Percentiles rank a stretch among this genome's conserved stretches.
Evolutionary conservation across 2,113 vertebrate genomes (phyloP).

Genomic region (Zapus hudsonius): DNA sequence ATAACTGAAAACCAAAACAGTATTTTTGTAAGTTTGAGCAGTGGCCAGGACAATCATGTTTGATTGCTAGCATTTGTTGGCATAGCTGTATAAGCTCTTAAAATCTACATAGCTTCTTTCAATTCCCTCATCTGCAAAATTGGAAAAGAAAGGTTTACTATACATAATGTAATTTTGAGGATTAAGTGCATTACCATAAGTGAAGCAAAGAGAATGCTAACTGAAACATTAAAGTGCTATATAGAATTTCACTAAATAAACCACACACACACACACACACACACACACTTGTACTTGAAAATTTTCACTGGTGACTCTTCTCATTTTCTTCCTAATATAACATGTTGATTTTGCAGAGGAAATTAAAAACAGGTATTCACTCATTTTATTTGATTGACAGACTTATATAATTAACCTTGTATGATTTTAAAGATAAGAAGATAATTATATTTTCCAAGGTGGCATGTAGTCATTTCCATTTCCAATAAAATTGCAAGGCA

Average conservation of each 20-base stretch:
- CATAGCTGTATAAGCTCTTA: background rate
- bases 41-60: background rate
- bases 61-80: background rate
- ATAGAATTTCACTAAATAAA: background rate
- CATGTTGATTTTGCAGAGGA: background rate
- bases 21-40: background rate
- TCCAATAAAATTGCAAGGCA: constrained; percentile 21
- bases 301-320: background rate
- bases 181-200: background rate
- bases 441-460: constrained; percentile 28
- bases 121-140: background rate
- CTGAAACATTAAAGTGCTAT: background rate
- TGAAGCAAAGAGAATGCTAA: background rate
- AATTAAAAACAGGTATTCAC: background rate
- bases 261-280: background rate
- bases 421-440: background rate
- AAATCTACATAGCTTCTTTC: background rate
- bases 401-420: background rate
- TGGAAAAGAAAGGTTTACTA: background rate
- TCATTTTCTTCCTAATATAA: background rate
- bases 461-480: background rate
- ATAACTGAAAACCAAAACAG: background rate
- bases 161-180: background rate
- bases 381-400: background rate
- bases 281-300: background rate